phyloP scores from a whole-genome alignment of 2,113 vertebrate genomes.

The Macrotis lagotis region DNA sequence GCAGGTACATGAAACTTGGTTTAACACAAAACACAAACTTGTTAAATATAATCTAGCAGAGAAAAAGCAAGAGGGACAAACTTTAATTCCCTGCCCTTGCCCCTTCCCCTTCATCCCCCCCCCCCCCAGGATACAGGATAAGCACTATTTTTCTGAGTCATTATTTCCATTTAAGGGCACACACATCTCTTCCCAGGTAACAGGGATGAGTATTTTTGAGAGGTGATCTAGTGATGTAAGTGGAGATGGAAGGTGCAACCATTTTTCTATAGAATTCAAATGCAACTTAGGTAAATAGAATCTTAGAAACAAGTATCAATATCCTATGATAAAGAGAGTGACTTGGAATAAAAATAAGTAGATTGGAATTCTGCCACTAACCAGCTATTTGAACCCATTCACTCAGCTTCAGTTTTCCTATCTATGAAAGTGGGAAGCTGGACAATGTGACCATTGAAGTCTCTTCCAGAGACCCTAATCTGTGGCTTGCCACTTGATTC shows the following conservation, averaged over 20 bases:
- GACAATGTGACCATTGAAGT: neutral
- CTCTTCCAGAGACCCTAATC: neutral
- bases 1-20: neutral
- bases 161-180: neutral
- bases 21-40: neutral
- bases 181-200: neutral
- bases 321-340: neutral
- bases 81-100: no score
- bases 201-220: neutral
- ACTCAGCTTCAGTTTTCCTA: neutral
- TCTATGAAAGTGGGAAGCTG: neutral
- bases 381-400: neutral
- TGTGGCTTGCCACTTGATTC: neutral
- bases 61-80: neutral
- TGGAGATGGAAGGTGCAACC: neutral
- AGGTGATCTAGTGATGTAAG: neutral
- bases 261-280: neutral
- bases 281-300: neutral
- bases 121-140: neutral
- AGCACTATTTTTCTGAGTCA: neutral
- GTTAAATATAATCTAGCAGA: neutral
- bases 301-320: neutral
- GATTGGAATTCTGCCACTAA: neutral
- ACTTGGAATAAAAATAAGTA: neutral
- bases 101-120: no score